Percentiles rank a stretch among this genome's conserved stretches.
These are phyloP conservation scores for Sitophilus oryzae DNA, from an alignment of 1,140 invertebrate genomes.

Conservation along the genomic window DNA sequence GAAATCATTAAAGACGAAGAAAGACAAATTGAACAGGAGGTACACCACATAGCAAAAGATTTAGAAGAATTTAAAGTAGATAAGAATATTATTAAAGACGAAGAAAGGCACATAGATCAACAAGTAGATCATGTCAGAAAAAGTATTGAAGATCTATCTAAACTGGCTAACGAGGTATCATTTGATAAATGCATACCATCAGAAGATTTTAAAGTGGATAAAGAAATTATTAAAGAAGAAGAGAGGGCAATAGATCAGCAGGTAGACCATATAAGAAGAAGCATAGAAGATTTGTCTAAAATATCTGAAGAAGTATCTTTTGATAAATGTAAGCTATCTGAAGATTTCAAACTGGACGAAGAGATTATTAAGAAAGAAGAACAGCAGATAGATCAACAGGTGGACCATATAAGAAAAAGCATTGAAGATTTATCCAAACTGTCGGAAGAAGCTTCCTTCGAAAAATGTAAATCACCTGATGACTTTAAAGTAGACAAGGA, in stretches of 20 bases:
- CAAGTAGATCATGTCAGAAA: constrained; percentile 10
- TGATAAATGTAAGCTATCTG: constrained; percentile 5
- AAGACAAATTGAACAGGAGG: constrained; percentile 16
- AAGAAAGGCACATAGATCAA: constrained; percentile 23
- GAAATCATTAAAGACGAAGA: constrained; percentile 1
- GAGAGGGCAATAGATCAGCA: constrained; percentile 5
- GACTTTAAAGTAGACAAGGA: constrained; percentile 9
- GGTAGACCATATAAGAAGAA: constrained; percentile 8
- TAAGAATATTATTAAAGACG: not conserved
- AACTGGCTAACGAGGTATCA: constrained; percentile 20
- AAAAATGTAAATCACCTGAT: constrained; percentile 6
- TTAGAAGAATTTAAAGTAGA: not conserved
- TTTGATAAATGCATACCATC: constrained; percentile 17
- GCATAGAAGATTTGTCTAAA: constrained; percentile 12
- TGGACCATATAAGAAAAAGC: constrained; percentile 7
- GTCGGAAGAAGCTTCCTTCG: constrained; percentile 20
- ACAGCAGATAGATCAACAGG: constrained; percentile 17
- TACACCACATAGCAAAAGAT: constrained; percentile 1
- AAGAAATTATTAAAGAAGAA: not conserved
- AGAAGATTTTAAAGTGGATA: not conserved
- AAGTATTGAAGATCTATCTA: constrained; percentile 9
- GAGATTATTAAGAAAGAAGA: constrained; percentile 1
- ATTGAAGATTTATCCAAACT: constrained; percentile 15
- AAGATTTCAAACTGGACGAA: constrained; percentile 2
- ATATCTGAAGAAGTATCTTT: constrained; percentile 9